A percentile compares a stretch with the other conserved stretches of the same genome.
These are phyloP conservation scores for Tenodera sinensis DNA, from an alignment of 2,888 invertebrate genomes.

Conservation along the genomic window DNA sequence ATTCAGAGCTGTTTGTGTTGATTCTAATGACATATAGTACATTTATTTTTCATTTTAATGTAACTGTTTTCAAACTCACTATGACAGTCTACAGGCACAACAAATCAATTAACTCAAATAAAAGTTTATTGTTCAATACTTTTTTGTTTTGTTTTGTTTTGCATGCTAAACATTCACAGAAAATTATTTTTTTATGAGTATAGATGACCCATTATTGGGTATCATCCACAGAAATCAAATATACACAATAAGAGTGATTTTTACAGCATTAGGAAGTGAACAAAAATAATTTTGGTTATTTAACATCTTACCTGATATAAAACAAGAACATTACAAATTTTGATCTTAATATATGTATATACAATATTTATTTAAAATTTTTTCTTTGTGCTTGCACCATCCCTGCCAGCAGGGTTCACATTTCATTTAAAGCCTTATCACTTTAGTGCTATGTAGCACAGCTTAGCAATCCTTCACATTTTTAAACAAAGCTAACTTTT, in stretches of 20 bases:
- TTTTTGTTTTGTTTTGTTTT: background rate
- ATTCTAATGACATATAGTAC: background rate
- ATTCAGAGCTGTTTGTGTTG: no score
- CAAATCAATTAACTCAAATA: background rate
- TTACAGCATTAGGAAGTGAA: background rate
- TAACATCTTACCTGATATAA: background rate
- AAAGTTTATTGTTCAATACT: background rate
- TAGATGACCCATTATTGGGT: background rate
- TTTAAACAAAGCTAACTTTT: background rate
- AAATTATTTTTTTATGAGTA: background rate
- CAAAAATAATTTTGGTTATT: background rate
- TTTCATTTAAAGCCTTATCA: background rate
- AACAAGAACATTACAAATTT: background rate
- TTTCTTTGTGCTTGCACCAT: background rate
- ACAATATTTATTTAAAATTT: background rate
- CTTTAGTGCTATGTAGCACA: background rate
- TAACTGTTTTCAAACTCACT: background rate
- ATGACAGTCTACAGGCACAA: background rate
- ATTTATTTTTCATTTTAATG: background rate
- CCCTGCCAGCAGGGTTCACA: background rate
- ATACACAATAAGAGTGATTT: background rate
- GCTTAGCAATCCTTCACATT: background rate
- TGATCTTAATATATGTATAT: background rate
- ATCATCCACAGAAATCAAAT: background rate
- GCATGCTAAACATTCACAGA: background rate